Evolutionary conservation across 35 echinoderm and acorn worm genomes (phyloP), one percentile per base, ranked within the genome.

Genomic region (Eucidaris tribuloides): DNA sequence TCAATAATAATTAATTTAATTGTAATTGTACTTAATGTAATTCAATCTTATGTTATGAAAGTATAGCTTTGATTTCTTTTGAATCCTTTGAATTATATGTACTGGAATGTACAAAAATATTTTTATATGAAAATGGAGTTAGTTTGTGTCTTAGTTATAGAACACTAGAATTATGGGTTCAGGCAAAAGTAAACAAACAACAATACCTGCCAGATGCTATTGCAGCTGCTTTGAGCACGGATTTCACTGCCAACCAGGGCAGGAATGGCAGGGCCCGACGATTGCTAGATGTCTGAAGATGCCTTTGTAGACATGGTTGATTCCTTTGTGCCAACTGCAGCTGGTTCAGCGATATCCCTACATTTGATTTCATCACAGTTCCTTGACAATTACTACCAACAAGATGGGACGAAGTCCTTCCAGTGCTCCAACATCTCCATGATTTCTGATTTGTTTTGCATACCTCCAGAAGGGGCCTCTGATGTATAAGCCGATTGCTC

Each of bases 201-300:
- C 36, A 72, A 71, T 83, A 92, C 90, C 90, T 86, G 38, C 90
- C 90, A 6, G 77, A 77, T 1, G 87, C 18, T 45, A 92, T 78
- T 23, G 90, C 90, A 60, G 66, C 40, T 24, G 64, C n/a, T 58
- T 92, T 92, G 23, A 84, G 65, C 13, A 92, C 27, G 19, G 90
- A 78, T 62, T 92, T 92, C 1, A 81, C 48, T 79, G 83, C 24
- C 24, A 92, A 31, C 56, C 65, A 65, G 15, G 62, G 54, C 30
- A 84, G 20, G 18, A 92, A 46, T 19, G 90, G 84, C 37, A 37
- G 64, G 0, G 79, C 87, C 24, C 14, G 46, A 24, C 65, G 33
- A 42, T 20, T n/a, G 41, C 42, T 9, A 43, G 87, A 89, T 20
- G 87, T 89, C 7, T 86, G 84, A 23, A 86, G 29, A 22, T 50